phyloP scores from a whole-genome alignment of 2,113 vertebrate species.

The Cercocebus atys region DNA sequence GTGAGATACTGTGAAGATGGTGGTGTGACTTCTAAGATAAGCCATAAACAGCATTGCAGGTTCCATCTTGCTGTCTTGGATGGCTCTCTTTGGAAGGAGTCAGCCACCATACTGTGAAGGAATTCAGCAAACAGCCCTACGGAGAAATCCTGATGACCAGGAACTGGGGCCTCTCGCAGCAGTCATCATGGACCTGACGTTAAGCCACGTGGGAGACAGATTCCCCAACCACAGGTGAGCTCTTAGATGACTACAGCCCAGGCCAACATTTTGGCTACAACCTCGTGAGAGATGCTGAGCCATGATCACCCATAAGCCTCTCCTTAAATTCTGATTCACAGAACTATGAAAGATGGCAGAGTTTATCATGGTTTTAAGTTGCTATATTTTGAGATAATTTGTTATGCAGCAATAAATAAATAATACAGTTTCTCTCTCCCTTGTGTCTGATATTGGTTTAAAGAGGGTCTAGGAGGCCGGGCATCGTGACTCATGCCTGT shows the following conservation, averaged over 20 bases:
- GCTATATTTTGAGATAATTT: not conserved
- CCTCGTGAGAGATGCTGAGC: not conserved
- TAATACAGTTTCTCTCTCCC: not conserved
- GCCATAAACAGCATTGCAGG: accelerated
- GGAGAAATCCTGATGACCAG: accelerated
- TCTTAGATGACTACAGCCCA: not conserved
- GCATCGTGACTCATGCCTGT: accelerated
- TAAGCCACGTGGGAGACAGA: not conserved
- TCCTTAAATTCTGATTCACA: not conserved
- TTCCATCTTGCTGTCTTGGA: not conserved
- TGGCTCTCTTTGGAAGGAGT: not conserved
- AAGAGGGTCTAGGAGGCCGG: not conserved
- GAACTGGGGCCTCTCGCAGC: not conserved
- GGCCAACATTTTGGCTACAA: not conserved
- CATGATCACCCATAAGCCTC: not conserved
- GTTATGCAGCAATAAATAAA: not conserved
- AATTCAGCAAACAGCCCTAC: not conserved
- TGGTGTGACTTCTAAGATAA: not conserved
- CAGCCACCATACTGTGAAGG: not conserved
- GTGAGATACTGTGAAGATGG: not conserved
- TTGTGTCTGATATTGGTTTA: not conserved
- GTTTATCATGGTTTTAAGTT: not conserved
- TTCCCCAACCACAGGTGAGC: not conserved
- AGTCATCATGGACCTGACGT: accelerated
- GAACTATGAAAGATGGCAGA: not conserved